Base-by-base conservation (phyloP, 2,113 vertebrate genomes). In the Delphinapterus leucas region DNA sequence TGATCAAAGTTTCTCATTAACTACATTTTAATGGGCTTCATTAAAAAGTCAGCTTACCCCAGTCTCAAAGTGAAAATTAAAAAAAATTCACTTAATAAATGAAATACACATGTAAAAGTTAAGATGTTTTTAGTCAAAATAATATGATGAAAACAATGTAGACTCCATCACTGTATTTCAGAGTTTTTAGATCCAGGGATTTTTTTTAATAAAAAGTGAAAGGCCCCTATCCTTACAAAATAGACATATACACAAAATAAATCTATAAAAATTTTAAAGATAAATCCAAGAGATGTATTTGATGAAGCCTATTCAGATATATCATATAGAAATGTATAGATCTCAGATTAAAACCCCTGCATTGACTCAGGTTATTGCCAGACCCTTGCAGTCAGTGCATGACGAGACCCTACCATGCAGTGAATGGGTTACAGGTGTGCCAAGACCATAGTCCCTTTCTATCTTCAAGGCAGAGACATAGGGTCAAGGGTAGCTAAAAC, bases 1-100 rank as follows among this genome's bases (percentile, higher is more conserved):
- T 65, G 58, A 93, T 79, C 5, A 61, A 61, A 86, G 36, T 8
- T 28, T n/a, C 20, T 82, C 31, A 47, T 28, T 79, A 93, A 88
- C 20, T 90, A 53, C 8, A 44, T 86, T n/a, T 88, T 93, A 93
- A 85, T 95, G 83, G n/a, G 26, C 23, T 93, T 93, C 88, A 38
- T 87, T 93, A 65, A 93, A 67, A 93, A 58, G 31, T 70, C 41
- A 86, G 1, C 7, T 88, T 67, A 95, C 12, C 38, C 3, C 1
- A 53, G 33, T 88, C 55, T 84, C 36, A 55, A 88, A 86, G 61
- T 73, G 44, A 60, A 94, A 91, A 55, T 31, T 58, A 68, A 65
- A 93, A 49, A 85, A 49, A 77, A 13, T 60, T 76, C 33, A 67
- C 33, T 93, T 90, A 77, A 81, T 80, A 77, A 89, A 63, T 79